Evolutionary conservation across 2,888 invertebrate genomes (phyloP).

Genomic region (Parnassius mnemosyne): DNA sequence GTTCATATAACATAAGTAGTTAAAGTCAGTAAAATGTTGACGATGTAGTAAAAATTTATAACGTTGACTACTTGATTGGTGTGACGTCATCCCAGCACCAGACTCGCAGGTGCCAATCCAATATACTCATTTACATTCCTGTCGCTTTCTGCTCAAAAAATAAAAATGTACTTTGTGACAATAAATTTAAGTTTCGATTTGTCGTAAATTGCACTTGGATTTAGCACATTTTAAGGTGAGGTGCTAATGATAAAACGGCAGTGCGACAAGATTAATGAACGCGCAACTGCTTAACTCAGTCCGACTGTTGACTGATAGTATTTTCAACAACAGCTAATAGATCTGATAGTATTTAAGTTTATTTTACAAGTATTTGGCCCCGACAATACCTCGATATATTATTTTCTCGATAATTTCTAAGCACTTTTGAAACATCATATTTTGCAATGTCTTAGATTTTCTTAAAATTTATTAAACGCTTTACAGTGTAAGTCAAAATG

Average conservation of each 20-base stretch:
- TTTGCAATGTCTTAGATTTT: too few species aligned
- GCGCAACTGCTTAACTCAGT: slow-evolving; percentile 16
- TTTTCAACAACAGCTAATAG: slow-evolving; percentile 25
- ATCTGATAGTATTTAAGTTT: slow-evolving; percentile 20
- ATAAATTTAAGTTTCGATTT: slow-evolving; percentile 9
- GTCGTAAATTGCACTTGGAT: background rate
- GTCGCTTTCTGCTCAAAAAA: slow-evolving; percentile 33
- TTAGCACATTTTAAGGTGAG: slow-evolving; percentile 14
- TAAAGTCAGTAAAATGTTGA: slow-evolving; percentile 2
- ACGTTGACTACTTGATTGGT: slow-evolving; percentile 42
- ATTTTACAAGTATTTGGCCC: slow-evolving; percentile 3
- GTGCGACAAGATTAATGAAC: slow-evolving; percentile 26
- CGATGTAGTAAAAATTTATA: slow-evolving; percentile 36
- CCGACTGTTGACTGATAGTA: slow-evolving; percentile 18
- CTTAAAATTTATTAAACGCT: too few species aligned
- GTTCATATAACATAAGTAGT: too few species aligned
- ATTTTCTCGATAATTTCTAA: background rate
- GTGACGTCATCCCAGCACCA: slow-evolving; percentile 64
- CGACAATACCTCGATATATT: background rate
- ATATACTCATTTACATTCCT: slow-evolving; percentile 62
- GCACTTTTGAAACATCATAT: too few species aligned
- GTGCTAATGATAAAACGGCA: slow-evolving; percentile 27
- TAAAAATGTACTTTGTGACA: slow-evolving; percentile 1
- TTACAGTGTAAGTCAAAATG: too few species aligned
- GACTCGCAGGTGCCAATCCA: slow-evolving; percentile 70